A percentile compares a stretch with the other conserved stretches of the same genome.
phyloP scores from a whole-genome alignment of 2,113 vertebrate species.

The Plecotus auritus region DNA sequence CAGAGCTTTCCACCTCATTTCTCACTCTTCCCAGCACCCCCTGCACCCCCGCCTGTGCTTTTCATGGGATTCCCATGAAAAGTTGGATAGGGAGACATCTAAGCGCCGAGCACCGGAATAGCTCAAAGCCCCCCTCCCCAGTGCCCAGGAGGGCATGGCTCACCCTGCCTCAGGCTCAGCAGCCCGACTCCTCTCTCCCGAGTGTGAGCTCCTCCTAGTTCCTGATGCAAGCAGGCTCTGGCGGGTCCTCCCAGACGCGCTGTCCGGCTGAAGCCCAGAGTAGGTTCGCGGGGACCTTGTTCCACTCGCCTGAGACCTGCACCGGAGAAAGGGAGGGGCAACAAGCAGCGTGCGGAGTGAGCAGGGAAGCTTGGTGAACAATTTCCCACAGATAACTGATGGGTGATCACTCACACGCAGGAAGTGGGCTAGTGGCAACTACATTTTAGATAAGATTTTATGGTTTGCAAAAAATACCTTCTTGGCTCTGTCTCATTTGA shows the following conservation, averaged over 20 bases:
- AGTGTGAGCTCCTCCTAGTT: background rate
- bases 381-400: background rate
- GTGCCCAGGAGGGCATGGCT: background rate
- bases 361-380: background rate
- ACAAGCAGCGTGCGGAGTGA: background rate
- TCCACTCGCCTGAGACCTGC: background rate
- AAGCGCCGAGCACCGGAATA: background rate
- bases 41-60: background rate
- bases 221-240: background rate
- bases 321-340: background rate
- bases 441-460: background rate
- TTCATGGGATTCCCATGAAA: background rate
- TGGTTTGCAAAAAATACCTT: conserved; percentile 39
- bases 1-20: background rate
- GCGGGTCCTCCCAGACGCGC: background rate
- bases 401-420: background rate
- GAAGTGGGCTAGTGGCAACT: background rate
- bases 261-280: background rate
- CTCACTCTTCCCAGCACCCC: no score
- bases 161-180: fast-evolving
- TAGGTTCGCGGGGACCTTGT: background rate
- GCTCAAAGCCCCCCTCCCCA: background rate
- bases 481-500: conserved; percentile 2
- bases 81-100: background rate
- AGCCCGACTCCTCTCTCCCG: background rate